Evolutionary conservation across 2,797 vertebrate species (phyloP).

Genomic region (Crenichthys baileyi): DNA sequence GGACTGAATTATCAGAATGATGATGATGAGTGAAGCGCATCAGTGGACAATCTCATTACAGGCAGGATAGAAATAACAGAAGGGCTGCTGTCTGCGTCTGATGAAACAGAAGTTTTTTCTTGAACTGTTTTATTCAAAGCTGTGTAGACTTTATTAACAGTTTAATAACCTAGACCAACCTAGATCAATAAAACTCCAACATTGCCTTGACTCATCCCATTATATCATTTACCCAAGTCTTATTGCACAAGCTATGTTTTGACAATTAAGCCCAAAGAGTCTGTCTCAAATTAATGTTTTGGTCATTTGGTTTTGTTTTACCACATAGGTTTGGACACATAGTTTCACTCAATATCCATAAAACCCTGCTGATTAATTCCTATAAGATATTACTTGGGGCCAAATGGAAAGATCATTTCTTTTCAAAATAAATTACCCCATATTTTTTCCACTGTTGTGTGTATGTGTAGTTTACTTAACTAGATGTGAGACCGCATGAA

Average conservation of each 20-base stretch:
- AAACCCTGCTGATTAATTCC: not conserved
- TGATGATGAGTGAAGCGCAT: conserved; percentile 31
- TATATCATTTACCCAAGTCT: too few species aligned
- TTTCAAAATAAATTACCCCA: not conserved
- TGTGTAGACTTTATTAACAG: too few species aligned
- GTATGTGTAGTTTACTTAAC: not conserved
- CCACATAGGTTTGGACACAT: not conserved
- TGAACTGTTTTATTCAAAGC: conserved; percentile 33
- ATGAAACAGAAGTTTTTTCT: conserved; percentile 20
- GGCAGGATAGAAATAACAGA: conserved; percentile 28
- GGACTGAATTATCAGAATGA: conserved; percentile 24
- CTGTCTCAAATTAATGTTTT: not conserved
- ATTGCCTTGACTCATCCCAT: too few species aligned
- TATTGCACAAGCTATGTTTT: too few species aligned
- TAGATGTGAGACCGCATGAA: not conserved
- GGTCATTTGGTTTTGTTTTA: not conserved
- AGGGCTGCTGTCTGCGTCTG: conserved; percentile 12
- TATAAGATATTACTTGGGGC: not conserved
- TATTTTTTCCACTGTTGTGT: not conserved
- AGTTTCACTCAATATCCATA: not conserved
- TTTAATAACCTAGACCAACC: too few species aligned
- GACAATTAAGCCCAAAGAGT: too few species aligned
- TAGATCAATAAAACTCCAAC: too few species aligned
- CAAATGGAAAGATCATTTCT: not conserved
- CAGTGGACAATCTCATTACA: conserved; percentile 27